Evolutionary conservation across 37 sponge, comb jelly and placozoan genomes (phyloP).

Genomic region (Hexactinellida sp.): DNA sequence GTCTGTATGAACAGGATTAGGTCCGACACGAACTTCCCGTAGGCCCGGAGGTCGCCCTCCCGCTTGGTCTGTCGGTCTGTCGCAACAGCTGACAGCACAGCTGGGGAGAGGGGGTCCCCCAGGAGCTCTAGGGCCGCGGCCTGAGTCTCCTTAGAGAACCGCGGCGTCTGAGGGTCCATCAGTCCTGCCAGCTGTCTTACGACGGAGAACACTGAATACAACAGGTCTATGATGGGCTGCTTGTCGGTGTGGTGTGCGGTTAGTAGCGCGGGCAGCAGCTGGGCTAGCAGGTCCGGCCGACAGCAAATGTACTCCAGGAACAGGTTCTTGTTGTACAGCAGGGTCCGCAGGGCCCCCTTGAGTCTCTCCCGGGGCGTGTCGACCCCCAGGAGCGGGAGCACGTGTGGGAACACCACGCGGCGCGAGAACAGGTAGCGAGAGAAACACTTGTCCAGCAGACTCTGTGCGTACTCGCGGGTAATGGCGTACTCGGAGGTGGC

Average conservation of each 20-base stretch:
- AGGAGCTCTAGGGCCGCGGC: neutral
- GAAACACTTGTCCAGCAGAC: neutral
- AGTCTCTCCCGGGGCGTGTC: constrained; percentile 1
- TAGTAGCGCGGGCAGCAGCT: neutral
- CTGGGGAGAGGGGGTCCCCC: neutral
- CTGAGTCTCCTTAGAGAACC: neutral
- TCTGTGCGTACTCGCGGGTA: neutral
- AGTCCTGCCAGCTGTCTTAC: neutral
- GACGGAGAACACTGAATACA: neutral
- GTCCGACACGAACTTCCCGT: neutral
- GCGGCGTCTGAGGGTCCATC: neutral
- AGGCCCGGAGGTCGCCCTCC: neutral
- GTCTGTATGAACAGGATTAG: neutral
- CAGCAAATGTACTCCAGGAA: neutral
- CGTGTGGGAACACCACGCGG: neutral
- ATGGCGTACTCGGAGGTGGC: constrained; percentile 16
- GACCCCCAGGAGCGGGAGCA: neutral
- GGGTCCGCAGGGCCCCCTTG: neutral
- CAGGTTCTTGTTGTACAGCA: neutral
- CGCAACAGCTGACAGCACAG: neutral
- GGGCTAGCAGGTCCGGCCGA: neutral
- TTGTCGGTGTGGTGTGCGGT: neutral
- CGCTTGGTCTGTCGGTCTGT: neutral
- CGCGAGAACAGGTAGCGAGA: neutral
- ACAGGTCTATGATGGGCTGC: neutral